Percentiles rank a stretch among this genome's conserved stretches.
These are phyloP conservation scores for Poliocrania exsul DNA, from an alignment of 2,797 vertebrate species.

Conservation along the genomic window DNA sequence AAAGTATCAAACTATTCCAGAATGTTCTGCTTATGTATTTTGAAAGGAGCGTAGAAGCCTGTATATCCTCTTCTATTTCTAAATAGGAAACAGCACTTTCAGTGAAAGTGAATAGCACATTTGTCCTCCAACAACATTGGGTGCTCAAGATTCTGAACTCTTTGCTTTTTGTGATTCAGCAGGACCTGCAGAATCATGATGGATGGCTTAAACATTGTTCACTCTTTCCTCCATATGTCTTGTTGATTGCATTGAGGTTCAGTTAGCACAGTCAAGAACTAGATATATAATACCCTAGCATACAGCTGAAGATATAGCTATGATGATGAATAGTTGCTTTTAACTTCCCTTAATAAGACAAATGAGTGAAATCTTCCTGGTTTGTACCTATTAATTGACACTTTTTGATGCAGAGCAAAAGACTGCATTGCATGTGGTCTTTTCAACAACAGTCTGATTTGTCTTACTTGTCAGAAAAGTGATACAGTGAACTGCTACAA, in stretches of 20 bases:
- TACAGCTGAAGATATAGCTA: not conserved
- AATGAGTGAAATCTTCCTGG: constrained; percentile 32
- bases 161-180: constrained; percentile 37
- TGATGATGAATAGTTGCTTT: constrained; percentile 51
- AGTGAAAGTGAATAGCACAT: not conserved
- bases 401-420: constrained; percentile 40
- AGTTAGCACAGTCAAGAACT: not conserved
- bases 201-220: constrained; percentile 32
- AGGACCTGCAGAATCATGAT: constrained; percentile 40
- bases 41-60: not conserved
- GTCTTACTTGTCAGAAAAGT: not conserved
- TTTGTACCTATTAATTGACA: constrained; percentile 34
- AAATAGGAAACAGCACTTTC: not conserved
- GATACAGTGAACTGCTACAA: not conserved
- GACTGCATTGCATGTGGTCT: not conserved
- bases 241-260: constrained; percentile 46
- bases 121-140: not conserved
- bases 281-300: constrained; percentile 3
- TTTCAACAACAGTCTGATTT: not conserved
- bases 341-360: constrained; percentile 42
- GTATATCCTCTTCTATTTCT: not conserved
- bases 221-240: constrained; percentile 42
- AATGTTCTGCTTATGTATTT: not conserved
- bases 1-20: not conserved
- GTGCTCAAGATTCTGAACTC: not conserved